Percentiles rank a stretch among this genome's conserved stretches.
phyloP scores from a whole-genome alignment of 92 coral and sea anemone genomes.

The Palythoa caribaeorum region DNA sequence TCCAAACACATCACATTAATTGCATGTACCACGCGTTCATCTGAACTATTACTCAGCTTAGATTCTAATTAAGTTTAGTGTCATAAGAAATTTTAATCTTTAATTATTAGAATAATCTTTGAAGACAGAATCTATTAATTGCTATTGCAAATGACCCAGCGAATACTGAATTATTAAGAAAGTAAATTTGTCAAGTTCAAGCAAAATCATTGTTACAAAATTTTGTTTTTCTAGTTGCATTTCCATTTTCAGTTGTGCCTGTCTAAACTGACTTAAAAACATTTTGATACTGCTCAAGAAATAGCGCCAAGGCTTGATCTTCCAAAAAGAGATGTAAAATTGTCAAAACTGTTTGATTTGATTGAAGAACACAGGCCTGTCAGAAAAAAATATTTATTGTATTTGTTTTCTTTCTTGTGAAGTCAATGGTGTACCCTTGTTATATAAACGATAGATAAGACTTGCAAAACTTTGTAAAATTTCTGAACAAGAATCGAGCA shows the following conservation, averaged over 20 bases:
- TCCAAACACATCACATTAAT: neutral
- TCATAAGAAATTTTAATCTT: constrained; percentile 1
- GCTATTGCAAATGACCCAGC: neutral
- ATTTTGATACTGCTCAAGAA: neutral
- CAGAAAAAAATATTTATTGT: neutral
- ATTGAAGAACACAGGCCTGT: neutral
- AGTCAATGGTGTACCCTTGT: neutral
- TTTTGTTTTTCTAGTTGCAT: neutral
- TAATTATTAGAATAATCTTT: constrained; percentile 22
- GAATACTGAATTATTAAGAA: neutral
- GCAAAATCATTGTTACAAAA: neutral
- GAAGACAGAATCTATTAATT: constrained; percentile 15
- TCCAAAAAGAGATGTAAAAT: neutral
- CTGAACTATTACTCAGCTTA: neutral
- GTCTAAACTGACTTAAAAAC: neutral
- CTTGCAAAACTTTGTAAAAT: neutral
- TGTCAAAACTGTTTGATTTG: constrained; percentile 1
- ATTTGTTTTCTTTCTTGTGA: neutral
- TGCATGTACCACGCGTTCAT: neutral
- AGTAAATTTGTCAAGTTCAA: neutral
- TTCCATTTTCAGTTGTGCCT: neutral
- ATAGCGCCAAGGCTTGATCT: neutral
- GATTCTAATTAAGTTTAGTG: constrained; percentile 2
- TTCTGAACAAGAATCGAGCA: neutral
- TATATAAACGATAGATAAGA: constrained; percentile 1